Conservation (phyloP, 1,140 invertebrate species). For the Calliphora vicina region DNA sequence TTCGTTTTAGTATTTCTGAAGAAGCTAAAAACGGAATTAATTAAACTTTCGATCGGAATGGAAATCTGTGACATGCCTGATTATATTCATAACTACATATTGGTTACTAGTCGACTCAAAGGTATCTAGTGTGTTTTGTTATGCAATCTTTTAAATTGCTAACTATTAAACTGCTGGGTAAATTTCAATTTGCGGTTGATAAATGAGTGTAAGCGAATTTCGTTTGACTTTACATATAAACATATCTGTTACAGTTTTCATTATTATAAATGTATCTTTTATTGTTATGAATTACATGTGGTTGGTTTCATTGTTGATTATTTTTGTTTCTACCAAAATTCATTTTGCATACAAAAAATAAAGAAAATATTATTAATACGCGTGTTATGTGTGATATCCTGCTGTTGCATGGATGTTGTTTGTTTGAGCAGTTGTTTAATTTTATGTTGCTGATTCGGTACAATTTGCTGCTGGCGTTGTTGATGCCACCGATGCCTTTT, state of each 20-base stretch:
- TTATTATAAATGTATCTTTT: not conserved
- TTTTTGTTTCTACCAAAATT: not conserved
- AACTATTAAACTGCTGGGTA: not conserved
- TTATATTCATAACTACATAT: too few species aligned
- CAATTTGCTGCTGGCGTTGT: not conserved
- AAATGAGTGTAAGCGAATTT: not conserved
- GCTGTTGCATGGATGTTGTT: not conserved
- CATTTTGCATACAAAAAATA: not conserved
- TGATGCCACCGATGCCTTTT: not conserved
- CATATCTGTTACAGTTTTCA: not conserved
- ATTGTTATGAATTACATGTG: conserved; percentile 10
- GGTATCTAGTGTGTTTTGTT: too few species aligned
- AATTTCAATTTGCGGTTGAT: not conserved
- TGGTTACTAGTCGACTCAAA: too few species aligned
- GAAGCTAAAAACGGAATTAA: too few species aligned
- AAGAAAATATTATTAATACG: conserved; percentile 9
- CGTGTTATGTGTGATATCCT: conserved; percentile 20
- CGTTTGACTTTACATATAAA: too few species aligned
- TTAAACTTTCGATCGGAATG: too few species aligned
- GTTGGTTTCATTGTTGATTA: not conserved
- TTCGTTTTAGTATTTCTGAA: too few species aligned
- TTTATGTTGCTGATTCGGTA: not conserved
- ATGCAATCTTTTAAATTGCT: too few species aligned
- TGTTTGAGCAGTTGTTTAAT: not conserved
- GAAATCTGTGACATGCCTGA: too few species aligned